Evolutionary conservation across 1,140 invertebrate genomes (phyloP).

Genomic region (Drosophila hydei): DNA sequence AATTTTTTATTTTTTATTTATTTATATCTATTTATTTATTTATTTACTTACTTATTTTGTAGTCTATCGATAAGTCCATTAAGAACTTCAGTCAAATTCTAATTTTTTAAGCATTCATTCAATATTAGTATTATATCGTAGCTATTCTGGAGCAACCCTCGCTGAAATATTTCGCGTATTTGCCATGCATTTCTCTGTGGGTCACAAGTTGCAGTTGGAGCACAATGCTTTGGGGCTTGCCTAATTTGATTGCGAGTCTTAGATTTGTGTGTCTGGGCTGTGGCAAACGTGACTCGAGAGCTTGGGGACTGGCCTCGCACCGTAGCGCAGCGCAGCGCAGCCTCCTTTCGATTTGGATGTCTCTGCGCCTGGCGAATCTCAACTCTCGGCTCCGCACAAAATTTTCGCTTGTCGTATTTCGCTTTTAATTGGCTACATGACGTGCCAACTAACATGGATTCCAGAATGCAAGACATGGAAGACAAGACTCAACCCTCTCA

Average conservation of each 20-base stretch:
- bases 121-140: too few relatives aligned
- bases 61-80: too few relatives aligned
- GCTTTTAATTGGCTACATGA: constrained; percentile 82
- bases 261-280: constrained; percentile 67
- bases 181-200: constrained; percentile 36
- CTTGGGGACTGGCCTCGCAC: constrained; percentile 29
- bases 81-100: too few relatives aligned
- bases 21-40: too few relatives aligned
- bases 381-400: constrained; percentile 44
- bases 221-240: constrained; percentile 56
- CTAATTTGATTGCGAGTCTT: constrained; percentile 77
- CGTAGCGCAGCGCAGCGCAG: constrained; percentile 2
- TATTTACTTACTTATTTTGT: too few relatives aligned
- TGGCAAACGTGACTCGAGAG: constrained; percentile 68
- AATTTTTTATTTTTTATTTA: too few relatives aligned
- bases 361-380: constrained; percentile 52
- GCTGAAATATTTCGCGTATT: background rate
- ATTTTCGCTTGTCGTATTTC: constrained; percentile 76
- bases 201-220: constrained; percentile 40
- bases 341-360: constrained; percentile 35
- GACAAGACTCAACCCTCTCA: constrained; percentile 32
- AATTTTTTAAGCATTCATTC: too few relatives aligned
- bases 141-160: too few relatives aligned
- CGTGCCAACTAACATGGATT: constrained; percentile 78
- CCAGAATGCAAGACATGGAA: constrained; percentile 62